Evolutionary conservation across 2,797 vertebrate species (phyloP).

Genomic region (Tympanoctomys barrerae): DNA sequence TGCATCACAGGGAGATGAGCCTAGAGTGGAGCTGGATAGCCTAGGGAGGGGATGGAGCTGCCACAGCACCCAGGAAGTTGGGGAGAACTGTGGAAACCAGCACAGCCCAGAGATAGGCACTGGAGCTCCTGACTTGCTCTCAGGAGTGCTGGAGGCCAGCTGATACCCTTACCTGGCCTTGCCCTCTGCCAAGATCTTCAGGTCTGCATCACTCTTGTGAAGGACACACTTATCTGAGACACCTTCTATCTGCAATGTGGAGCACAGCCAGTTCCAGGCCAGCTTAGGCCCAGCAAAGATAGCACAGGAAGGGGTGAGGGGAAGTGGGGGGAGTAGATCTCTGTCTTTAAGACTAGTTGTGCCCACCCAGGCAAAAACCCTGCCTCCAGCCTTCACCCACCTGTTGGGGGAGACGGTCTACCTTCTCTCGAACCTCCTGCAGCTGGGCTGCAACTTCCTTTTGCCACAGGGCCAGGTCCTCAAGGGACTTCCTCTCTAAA

Average conservation of each 20-base stretch:
- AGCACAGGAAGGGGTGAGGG: fast-evolving
- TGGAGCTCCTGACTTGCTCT: not conserved
- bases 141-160: not conserved
- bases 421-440: constrained; percentile 52
- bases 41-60: not conserved
- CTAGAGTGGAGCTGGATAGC: too few relatives aligned
- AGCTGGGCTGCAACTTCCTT: not conserved
- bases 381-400: not conserved
- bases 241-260: constrained; percentile 60
- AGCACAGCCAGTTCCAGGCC: not conserved
- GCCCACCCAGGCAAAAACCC: not conserved
- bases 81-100: not conserved
- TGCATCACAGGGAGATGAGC: not conserved
- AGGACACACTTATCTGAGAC: constrained; percentile 62
- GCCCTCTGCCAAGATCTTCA: constrained; percentile 61
- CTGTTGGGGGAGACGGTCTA: constrained; percentile 69
- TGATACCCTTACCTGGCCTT: constrained; percentile 64
- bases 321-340: not conserved
- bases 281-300: too few relatives aligned
- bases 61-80: not conserved
- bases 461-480: constrained; percentile 44
- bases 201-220: constrained; percentile 67
- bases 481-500: not conserved
- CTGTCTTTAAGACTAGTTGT: too few relatives aligned
- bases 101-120: fast-evolving